Percentiles rank a stretch among this genome's conserved stretches.
phyloP scores from a whole-genome alignment of 2,113 vertebrate species.

The Periophthalmodon schlosseri region DNA sequence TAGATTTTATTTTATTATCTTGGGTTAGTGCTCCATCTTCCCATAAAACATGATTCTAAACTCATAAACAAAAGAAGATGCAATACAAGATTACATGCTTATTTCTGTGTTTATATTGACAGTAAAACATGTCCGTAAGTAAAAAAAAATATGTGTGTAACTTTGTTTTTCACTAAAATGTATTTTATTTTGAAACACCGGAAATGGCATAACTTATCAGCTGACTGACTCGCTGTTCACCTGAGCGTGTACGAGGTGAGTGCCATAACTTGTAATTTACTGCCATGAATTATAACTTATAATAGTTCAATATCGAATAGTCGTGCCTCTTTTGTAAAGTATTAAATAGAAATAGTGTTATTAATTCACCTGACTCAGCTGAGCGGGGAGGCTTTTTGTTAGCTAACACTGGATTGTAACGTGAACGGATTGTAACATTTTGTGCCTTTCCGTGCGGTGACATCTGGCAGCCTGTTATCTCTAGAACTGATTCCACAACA shows the following conservation, averaged over 20 bases:
- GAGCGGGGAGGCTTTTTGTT: background rate
- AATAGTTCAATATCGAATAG: background rate
- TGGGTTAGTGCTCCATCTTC: constrained; percentile 13
- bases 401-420: background rate
- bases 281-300: background rate
- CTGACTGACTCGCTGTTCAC: background rate
- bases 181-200: constrained; percentile 1
- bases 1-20: constrained; percentile 3
- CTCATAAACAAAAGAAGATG: background rate
- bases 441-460: background rate
- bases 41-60: constrained; percentile 13
- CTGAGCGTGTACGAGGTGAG: constrained; percentile 3
- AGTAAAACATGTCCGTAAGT: constrained; percentile 21
- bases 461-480: background rate
- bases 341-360: background rate
- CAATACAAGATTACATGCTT: constrained; percentile 4
- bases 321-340: background rate
- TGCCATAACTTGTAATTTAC: background rate
- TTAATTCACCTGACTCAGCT: background rate
- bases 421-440: background rate
- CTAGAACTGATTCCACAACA: background rate
- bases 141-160: background rate
- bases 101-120: constrained; percentile 54
- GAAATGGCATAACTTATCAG: background rate
- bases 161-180: background rate